phyloP scores from a whole-genome alignment of 1,140 invertebrate species.

The Rhopalosiphum maidis region DNA sequence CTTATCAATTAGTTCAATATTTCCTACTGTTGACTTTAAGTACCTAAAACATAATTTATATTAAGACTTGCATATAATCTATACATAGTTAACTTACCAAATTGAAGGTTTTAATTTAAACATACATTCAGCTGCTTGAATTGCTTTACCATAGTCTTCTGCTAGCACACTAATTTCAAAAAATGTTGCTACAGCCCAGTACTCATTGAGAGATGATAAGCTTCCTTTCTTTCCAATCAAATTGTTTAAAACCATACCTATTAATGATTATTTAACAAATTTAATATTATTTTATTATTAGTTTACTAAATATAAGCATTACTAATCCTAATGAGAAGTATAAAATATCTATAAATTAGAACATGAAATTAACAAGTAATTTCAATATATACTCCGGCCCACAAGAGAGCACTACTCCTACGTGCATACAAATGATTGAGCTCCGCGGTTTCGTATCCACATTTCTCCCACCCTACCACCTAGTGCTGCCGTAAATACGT shows the following conservation, averaged over 20 bases:
- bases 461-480: no score
- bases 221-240: constrained; percentile 98
- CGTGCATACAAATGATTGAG: no score
- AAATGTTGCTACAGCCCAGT: constrained; percentile 99
- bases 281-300: neutral
- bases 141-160: constrained; percentile 95
- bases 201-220: constrained; percentile 89
- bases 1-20: constrained; percentile 93
- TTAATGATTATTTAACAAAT: constrained; percentile 21
- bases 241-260: constrained; percentile 94
- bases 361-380: no score
- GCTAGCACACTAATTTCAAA: constrained; percentile 98
- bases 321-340: no score
- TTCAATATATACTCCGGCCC: no score
- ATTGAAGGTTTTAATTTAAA: constrained; percentile 97
- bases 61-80: neutral
- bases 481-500: no score
- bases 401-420: no score
- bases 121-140: constrained; percentile 98
- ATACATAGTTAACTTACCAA: constrained; percentile 73
- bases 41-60: constrained; percentile 70
- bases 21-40: constrained; percentile 96
- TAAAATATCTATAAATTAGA: no score
- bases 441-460: no score
- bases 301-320: neutral